Base-by-base conservation (phyloP, 2,888 invertebrate genomes). In the Pristionchus arcanus region DNA sequence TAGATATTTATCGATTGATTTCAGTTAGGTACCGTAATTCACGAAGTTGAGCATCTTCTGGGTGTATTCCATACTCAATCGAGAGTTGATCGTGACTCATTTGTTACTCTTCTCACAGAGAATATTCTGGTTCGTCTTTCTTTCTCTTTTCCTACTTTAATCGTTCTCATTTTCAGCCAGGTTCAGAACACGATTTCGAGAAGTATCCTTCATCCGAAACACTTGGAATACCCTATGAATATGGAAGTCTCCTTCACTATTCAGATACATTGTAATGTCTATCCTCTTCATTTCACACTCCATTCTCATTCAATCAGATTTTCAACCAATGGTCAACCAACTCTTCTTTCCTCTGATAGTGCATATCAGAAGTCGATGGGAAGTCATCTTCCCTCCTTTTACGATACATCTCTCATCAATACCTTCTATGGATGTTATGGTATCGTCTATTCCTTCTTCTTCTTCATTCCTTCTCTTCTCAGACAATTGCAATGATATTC, bases 181-280 rank as follows among this genome's bases (percentile, higher is more conserved):
- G 83, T 31, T 83, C 83, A 55, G 83, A 83, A 55, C 83, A 83
- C 21, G 55, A 83, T 31, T 83, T 83, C 55, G 83, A 83, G 31
- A 83, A 83, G 31, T 83, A 83, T 42, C 16, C 83, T 53, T 42
- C 83, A n/a, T 83, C 83, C 9, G 53, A 53, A 16, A 83, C 53
- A n/a, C 83, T 83, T 31, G 83, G 83, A 83, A 83, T 83, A 16
- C 83, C 83, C 3, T 83, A 83, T 83, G 83, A 83, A 83, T 83
- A 83, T 28, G 83, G 83, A 21, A 83, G 83, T 55, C 55, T 83
- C 3, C 53, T 83, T 25, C 83, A 83, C 55, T 83, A 83, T 31
- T 83, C 83, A 19, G 83, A 83, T 42, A 83, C 83, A 21, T 25
- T 83, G 83, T 83, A 83, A 49, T 49, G 34, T n/a, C 37, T 83